phyloP scores from a whole-genome alignment of 1,140 invertebrate species.

The Microplitis mediator region DNA sequence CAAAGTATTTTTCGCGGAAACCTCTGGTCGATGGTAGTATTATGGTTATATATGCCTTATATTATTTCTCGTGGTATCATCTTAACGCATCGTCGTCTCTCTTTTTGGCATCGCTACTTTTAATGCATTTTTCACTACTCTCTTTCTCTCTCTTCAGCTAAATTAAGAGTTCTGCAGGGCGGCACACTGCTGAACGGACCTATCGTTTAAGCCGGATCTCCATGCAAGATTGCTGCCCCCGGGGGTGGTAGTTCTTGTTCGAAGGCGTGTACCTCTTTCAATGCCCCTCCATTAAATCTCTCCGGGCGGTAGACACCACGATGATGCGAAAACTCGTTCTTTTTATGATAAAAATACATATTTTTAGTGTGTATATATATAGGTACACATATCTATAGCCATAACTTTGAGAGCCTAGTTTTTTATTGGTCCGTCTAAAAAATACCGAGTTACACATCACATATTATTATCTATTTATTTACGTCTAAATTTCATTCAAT shows the following conservation, averaged over 20 bases:
- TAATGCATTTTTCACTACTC: conserved; percentile 11
- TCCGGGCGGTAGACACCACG: conserved; percentile 10
- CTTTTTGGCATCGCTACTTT: conserved; percentile 26
- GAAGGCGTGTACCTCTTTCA: conserved; percentile 26
- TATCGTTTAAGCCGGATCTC: conserved; percentile 63
- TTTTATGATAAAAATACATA: conserved; percentile 2
- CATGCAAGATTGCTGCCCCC: conserved; percentile 60
- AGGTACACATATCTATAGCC: no score
- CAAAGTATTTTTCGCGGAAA: conserved; percentile 25
- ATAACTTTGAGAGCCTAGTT: no score
- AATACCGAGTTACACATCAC: no score
- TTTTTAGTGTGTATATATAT: not conserved
- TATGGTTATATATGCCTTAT: conserved; percentile 16
- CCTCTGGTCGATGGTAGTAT: conserved; percentile 8
- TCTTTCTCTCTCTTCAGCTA: conserved; percentile 35
- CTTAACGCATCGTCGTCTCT: conserved; percentile 31
- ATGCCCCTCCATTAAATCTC: conserved; percentile 30
- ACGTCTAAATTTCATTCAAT: no score
- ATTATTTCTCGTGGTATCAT: conserved; percentile 1
- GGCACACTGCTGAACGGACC: conserved; percentile 54
- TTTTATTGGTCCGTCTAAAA: no score
- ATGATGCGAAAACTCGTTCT: conserved; percentile 10
- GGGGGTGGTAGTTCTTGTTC: conserved; percentile 43
- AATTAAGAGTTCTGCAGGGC: conserved; percentile 59
- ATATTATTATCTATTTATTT: no score